Base-by-base conservation (phyloP, 2,888 invertebrate species). In the Nomada hirtipes region DNA sequence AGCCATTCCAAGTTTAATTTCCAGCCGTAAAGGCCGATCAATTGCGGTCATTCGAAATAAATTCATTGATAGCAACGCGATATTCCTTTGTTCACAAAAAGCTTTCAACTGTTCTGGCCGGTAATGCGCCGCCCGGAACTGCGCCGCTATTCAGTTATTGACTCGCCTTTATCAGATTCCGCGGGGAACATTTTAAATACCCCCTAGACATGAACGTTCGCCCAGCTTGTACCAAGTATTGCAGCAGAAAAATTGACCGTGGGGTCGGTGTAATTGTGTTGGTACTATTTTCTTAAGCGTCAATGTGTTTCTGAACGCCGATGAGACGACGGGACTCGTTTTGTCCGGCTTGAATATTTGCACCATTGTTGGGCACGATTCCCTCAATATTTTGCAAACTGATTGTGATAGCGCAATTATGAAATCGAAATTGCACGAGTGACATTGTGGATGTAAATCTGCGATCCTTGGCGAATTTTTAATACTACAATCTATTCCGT, bases 71-170 rank as follows among this genome's bases (percentile, higher is more conserved):
- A 53, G 11, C 29, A 36, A 47, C 29, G 13, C 50, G 47, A 76
- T 70, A 52, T 70, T 53, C 29, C 15, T 64, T 57, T 59, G 44
- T 70, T 47, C 23, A 2, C 29, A 15, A 29, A 29, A 53, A 64
- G 59, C 64, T 76, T 69, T 79, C 69, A 64, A 64, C 52, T 52
- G 47, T 64, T 79, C 15, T 7, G 18, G 18, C 42, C 42, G 59
- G 47, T 76, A 76, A 67, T 64, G 57, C 63, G 42, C n/a, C 26
- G 23, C 52, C 65, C 29, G 36, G 26, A 60, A 42, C 52, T n/a
- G 55, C 42, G 59, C 26, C 36, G 63, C 50, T 63, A 63, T 68
- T 70, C 78, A 44, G 60, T 77, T 71, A 79, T 67, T 57, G 65
- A 61, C 68, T 57, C 42, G 67, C 23, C n/a, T 69, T 72, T 36